Conservation (phyloP, 2,113 vertebrate species). For the Arothron firmamentum region DNA sequence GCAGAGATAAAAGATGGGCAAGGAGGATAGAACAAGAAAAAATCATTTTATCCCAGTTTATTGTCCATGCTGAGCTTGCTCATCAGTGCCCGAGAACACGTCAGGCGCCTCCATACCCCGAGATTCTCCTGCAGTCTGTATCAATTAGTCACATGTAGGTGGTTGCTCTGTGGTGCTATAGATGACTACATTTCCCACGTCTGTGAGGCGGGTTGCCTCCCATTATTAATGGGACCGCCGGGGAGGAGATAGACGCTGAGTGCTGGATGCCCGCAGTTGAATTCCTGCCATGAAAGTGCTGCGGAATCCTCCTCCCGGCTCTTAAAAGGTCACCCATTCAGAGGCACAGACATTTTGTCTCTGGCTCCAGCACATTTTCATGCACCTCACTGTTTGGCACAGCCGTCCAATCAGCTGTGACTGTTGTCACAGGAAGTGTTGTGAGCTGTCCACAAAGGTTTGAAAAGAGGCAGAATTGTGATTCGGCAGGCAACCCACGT, state of each 20-base stretch:
- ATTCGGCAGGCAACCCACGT: not conserved
- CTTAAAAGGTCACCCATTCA: conserved; percentile 47
- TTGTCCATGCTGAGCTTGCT: conserved; percentile 1
- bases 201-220: conserved; percentile 56
- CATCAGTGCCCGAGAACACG: conserved; percentile 29
- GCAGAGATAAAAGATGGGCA: not conserved
- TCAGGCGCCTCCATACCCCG: conserved; percentile 50
- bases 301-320: conserved; percentile 29
- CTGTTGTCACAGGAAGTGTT: not conserved
- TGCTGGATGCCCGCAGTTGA: conserved; percentile 50
- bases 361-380: conserved; percentile 8
- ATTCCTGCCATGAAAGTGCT: conserved; percentile 47
- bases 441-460: not conserved
- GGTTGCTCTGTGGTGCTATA: conserved; percentile 60
- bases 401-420: not conserved
- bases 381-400: conserved; percentile 13
- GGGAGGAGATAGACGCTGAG: conserved; percentile 51
- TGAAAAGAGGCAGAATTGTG: not conserved
- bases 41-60: conserved; percentile 1
- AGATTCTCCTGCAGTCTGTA: conserved; percentile 61
- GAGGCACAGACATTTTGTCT: conserved; percentile 2
- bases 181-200: conserved; percentile 70
- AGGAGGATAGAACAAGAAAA: conserved; percentile 1
- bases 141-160: conserved; percentile 71
- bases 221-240: conserved; percentile 62